phyloP scores from a whole-genome alignment of 2,888 invertebrate species.

The Hermaeophaga mercurialis region DNA sequence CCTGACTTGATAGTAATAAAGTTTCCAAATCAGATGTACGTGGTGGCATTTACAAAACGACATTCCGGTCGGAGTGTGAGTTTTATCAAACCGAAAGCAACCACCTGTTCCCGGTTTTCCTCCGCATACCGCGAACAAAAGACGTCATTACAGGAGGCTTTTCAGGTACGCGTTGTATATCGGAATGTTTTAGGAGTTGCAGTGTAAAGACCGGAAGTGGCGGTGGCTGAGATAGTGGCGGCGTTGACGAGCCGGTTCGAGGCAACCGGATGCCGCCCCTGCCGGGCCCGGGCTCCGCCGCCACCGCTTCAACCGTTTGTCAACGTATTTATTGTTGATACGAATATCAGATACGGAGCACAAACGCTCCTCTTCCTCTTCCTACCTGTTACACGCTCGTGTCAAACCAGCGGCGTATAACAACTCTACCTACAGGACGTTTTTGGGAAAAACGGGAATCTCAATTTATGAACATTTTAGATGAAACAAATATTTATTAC shows the following conservation, averaged over 20 bases:
- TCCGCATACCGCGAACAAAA: constrained; percentile 14
- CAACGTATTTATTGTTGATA: constrained; percentile 13
- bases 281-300: constrained; percentile 2
- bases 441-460: no score
- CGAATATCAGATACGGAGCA: constrained; percentile 4
- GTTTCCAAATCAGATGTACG: constrained; percentile 6
- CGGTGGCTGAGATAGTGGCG: constrained; percentile 40
- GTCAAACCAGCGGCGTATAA: constrained; percentile 5
- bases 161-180: constrained; percentile 22
- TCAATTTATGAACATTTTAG: no score
- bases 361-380: constrained; percentile 1
- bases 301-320: constrained; percentile 4
- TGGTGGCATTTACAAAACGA: background rate
- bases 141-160: constrained; percentile 19
- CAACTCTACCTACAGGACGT: no score
- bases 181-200: constrained; percentile 33
- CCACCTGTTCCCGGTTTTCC: constrained; percentile 20
- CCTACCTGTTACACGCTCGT: constrained; percentile 4
- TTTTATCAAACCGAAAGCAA: constrained; percentile 16
- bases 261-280: constrained; percentile 12
- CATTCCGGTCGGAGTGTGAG: background rate
- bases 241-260: constrained; percentile 41
- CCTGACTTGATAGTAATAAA: constrained; percentile 1
- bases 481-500: no score
- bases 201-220: constrained; percentile 38